phyloP scores from a whole-genome alignment of 2,888 invertebrate genomes.

The Eumacrocentrus americanus region DNA sequence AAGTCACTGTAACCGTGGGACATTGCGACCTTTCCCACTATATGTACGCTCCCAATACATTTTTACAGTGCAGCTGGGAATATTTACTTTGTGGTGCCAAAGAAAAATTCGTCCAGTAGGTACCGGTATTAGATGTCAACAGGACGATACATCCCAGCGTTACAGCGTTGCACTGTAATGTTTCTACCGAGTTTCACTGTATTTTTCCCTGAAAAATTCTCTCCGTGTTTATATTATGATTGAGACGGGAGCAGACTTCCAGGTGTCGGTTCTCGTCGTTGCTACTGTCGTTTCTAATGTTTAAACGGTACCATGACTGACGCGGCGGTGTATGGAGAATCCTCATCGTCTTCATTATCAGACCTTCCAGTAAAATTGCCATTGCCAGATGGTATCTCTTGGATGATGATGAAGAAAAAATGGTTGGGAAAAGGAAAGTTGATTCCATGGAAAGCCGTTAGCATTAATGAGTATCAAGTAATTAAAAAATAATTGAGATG shows the following conservation, averaged over 20 bases:
- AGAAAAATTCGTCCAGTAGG: no score
- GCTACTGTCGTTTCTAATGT: constrained; percentile 11
- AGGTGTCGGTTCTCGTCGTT: constrained; percentile 3
- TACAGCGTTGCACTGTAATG: no score
- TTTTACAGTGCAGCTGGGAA: no score
- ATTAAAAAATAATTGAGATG: constrained; percentile 17
- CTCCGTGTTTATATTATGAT: constrained; percentile 8
- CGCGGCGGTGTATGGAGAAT: constrained; percentile 1
- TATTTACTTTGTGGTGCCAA: no score
- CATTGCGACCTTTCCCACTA: no score
- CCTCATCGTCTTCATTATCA: constrained; percentile 9
- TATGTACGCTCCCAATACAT: no score
- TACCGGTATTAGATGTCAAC: no score
- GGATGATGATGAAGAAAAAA: not conserved
- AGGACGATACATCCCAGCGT: no score
- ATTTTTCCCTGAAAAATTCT: no score
- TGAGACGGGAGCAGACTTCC: constrained; percentile 2
- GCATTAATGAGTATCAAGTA: constrained; percentile 20
- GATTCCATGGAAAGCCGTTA: constrained; percentile 3
- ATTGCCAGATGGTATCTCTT: constrained; percentile 14
- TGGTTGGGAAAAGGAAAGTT: constrained; percentile 25
- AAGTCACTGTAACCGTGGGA: no score
- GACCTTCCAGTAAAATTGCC: constrained; percentile 2
- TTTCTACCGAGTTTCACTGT: no score
- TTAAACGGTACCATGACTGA: constrained; percentile 29